Evolutionary conservation across 1,140 invertebrate genomes (phyloP), one percentile per base, ranked within the genome.

Genomic region (Laupala kohalensis): DNA sequence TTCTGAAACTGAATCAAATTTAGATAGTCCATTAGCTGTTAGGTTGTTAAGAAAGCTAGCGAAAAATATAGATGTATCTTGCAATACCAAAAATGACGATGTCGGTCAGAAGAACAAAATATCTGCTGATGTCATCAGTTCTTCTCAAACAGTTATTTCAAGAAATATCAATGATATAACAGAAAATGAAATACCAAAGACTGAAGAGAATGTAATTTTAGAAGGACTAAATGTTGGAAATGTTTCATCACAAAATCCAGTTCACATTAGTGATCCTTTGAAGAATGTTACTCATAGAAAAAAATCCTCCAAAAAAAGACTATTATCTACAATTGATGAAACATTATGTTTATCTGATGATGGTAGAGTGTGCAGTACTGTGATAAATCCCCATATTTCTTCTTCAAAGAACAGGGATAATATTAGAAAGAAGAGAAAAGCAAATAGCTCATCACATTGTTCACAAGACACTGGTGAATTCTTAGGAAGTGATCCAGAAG

Each of bases 1-100:
- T 27, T 23, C 23, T 9, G 29, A 29, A n/a, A 29, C 24, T 26
- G 67, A 68, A 5, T n/a, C 24, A 29, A 27, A 68, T 68, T 29
- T 28, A 27, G 24, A 27, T 6, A 68, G 27, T 29, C 69, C 69
- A 13, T 24, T 71, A 1, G 62, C 69, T 12, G 69, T 71, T 25
- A 25, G 69, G 5, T 65, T 71, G 26, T 64, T 63, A 25, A 64
- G 69, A 27, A 71, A 71, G 63, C 23, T 71, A 12, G 23, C 69
- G 12, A 24, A 71, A 64, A 23, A 63, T n/a, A 28, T 26, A 63
- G 30, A 23, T 53, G 30, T 26, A 30, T 28, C 28, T 25, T 19
- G 12, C 19, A n/a, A n/a, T 5, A 26, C 30, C 24, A 15, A 25
- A 25, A 37, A 37, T 23, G 13, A 53, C 24, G 12, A 19, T 5